These are phyloP conservation scores for Himalopsyche anomala DNA, from an alignment of 2,888 invertebrate genomes.

Conservation along the genomic window DNA sequence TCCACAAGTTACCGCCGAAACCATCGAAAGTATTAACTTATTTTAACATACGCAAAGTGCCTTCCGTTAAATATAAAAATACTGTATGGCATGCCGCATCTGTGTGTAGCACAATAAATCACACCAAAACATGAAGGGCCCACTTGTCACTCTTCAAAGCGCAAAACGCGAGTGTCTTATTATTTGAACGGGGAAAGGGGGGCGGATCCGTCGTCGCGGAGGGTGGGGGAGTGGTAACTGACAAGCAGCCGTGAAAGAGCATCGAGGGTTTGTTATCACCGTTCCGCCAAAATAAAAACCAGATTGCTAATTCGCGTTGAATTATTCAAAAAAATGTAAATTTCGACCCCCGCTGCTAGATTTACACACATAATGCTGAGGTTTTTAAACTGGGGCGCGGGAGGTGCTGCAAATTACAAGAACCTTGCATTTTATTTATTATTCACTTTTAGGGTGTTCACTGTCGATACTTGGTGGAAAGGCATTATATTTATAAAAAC, in stretches of 20 bases:
- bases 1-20: too few species aligned
- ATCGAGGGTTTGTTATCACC: slow-evolving; percentile 30
- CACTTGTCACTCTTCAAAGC: slow-evolving; percentile 4
- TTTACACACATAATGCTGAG: slow-evolving; percentile 51
- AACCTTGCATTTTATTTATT: too few species aligned
- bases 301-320: slow-evolving; percentile 65
- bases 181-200: not conserved
- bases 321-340: slow-evolving; percentile 65
- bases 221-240: slow-evolving; percentile 32
- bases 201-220: not conserved
- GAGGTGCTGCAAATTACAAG: not conserved
- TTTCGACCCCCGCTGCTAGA: slow-evolving; percentile 59
- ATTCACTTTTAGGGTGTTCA: too few species aligned
- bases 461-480: too few species aligned
- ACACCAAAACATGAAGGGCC: not conserved
- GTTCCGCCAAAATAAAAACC: slow-evolving; percentile 50
- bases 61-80: too few species aligned
- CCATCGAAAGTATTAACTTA: too few species aligned
- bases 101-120: not conserved
- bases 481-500: too few species aligned
- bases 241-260: slow-evolving; percentile 30
- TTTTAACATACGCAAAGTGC: too few species aligned
- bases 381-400: not conserved
- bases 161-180: not conserved
- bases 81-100: not conserved